phyloP scores from a whole-genome alignment of 2,888 invertebrate species.

The Limnephilus marmoratus region DNA sequence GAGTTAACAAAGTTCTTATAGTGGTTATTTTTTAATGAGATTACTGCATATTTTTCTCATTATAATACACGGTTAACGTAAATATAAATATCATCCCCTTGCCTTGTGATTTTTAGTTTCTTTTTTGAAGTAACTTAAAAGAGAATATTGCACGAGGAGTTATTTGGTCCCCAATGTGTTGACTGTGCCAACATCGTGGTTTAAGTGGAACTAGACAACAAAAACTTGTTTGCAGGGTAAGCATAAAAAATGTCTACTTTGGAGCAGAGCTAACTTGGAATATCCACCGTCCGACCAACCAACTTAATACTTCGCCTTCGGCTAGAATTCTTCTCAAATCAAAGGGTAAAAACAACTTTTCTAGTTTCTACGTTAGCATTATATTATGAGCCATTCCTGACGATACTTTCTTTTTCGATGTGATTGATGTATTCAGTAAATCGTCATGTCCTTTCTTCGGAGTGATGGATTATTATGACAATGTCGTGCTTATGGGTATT shows the following conservation, averaged over 20 bases:
- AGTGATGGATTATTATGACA: neutral
- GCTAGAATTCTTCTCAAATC: neutral
- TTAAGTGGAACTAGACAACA: conserved; percentile 43
- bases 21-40: neutral
- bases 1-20: neutral
- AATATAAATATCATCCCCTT: neutral
- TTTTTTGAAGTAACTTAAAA: neutral
- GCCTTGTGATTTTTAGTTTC: neutral
- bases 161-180: conserved; percentile 32
- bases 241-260: conserved; percentile 27
- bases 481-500: no score
- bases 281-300: neutral
- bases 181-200: conserved; percentile 13
- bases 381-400: neutral
- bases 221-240: conserved; percentile 48
- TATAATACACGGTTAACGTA: neutral
- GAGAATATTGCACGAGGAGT: neutral
- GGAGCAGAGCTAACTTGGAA: neutral
- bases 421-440: neutral
- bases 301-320: neutral
- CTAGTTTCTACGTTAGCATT: neutral
- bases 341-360: neutral
- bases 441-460: neutral
- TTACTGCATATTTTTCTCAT: neutral
- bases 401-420: neutral